Evolutionary conservation across 2,113 vertebrate genomes (phyloP).

Genomic region (Vombatus ursinus): DNA sequence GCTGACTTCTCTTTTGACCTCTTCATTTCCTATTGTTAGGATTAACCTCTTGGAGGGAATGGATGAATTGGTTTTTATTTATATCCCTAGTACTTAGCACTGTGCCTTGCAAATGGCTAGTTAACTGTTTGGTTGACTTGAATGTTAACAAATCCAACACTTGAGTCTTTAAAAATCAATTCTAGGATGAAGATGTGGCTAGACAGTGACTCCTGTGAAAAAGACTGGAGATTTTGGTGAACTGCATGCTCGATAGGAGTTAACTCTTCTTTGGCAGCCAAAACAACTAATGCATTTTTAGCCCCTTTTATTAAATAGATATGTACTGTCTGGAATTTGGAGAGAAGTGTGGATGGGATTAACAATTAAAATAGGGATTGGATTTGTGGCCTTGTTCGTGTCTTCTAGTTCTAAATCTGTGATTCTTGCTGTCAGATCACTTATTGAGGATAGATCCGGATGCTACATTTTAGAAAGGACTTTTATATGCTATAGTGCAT

Average conservation of each 20-base stretch:
- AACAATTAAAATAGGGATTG: neutral
- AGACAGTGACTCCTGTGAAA: neutral
- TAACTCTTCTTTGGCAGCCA: neutral
- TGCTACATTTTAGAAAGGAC: neutral
- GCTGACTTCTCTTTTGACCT: neutral
- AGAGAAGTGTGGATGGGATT: neutral
- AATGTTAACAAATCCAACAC: neutral
- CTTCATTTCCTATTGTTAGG: neutral
- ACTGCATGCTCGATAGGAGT: neutral
- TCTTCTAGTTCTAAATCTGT: neutral
- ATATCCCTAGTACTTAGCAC: neutral
- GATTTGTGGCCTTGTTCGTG: neutral
- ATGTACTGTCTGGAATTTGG: neutral
- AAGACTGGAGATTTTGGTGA: neutral
- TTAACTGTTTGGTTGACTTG: neutral
- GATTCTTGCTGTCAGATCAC: neutral
- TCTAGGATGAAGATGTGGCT: neutral
- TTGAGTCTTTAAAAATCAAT: neutral
- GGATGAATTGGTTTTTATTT: neutral
- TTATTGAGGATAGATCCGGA: neutral
- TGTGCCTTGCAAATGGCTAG: neutral
- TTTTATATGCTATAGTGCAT: neutral
- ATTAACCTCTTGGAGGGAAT: neutral
- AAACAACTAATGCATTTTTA: neutral
- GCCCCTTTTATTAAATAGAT: neutral